Evolutionary conservation across 2,113 vertebrate species (phyloP), one percentile per base, ranked within the genome.

Genomic region (Paradoxurus hermaphroditus): DNA sequence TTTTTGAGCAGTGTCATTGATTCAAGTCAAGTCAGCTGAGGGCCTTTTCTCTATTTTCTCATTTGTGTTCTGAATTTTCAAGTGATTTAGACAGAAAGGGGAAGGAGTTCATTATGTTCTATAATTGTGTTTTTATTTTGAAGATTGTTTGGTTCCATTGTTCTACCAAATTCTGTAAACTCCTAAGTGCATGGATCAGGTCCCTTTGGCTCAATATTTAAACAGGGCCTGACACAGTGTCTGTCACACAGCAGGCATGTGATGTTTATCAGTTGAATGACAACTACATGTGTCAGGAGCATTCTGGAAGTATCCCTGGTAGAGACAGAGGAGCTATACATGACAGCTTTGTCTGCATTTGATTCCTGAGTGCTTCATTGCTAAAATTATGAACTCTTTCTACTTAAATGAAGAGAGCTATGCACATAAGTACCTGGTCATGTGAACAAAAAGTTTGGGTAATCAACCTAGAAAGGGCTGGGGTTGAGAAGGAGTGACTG

Each of bases 201-300:
- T 46, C 31, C 18, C 9, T 75, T 83, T 83, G 13, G 21, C 15
- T 86, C 4, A 23, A 39, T 19, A 62, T 78, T 62, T 44, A 72
- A 34, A 44, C 7, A 21, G 7, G 31, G 27, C 7, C 31, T 78
- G 63, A 18, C 7, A 34, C 67, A 31, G 27, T 53, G 36, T 21
- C 21, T n/a, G n/a, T 16, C 31, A 36, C 2, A 56, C 6, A 49
- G 19, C 10, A 46, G 44, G 36, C 34, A 49, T 27, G 21, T 82
- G 23, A 16, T 46, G 34, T 75, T 81, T 56, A 56, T n/a, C 18
- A 77, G 27, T 18, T 46, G 31, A 63, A 49, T 68, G 15, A 41
- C 3, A 18, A 41, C 3, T 23, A 0, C 6, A 1, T 44, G 2
- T 70, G 21, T 49, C 3, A 11, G 11, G 27, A 44, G 14, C 5